Evolutionary conservation across 2,113 vertebrate species (phyloP).

Genomic region (Caretta caretta): DNA sequence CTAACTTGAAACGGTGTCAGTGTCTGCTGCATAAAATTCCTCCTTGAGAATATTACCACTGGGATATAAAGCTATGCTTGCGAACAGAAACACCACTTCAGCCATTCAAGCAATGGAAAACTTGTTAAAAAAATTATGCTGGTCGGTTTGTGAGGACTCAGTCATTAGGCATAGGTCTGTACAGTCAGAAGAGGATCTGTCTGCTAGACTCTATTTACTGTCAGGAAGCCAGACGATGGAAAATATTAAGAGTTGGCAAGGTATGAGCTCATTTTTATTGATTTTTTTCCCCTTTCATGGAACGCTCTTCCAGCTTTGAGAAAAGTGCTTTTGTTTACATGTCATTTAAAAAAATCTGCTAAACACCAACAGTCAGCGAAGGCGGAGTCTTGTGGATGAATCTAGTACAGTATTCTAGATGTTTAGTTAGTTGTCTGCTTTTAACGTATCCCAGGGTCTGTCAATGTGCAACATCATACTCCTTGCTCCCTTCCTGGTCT

Average conservation of each 20-base stretch:
- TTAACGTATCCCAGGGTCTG: neutral
- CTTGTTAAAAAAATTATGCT: neutral
- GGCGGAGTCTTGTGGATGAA: neutral
- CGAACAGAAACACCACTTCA: neutral
- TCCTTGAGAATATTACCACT: neutral
- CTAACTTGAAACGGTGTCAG: neutral
- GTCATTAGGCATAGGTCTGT: neutral
- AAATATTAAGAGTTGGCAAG: conserved; percentile 3
- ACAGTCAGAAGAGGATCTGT: neutral
- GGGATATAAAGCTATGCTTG: neutral
- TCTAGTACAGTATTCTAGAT: neutral
- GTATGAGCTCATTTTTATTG: neutral
- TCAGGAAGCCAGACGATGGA: neutral
- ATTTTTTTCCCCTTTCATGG: neutral
- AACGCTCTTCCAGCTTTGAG: neutral
- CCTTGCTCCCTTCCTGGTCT: neutral
- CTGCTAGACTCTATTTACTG: neutral
- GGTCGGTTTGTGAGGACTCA: neutral
- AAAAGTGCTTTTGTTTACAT: conserved; percentile 16
- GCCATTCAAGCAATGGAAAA: neutral
- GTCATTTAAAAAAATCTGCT: neutral
- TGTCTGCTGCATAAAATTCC: neutral
- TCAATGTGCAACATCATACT: neutral
- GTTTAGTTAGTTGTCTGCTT: neutral
- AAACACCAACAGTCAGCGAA: neutral